phyloP scores from a whole-genome alignment of 30 jellyfish, hydroid and myxozoan species.

The Aurelia aurita complex sp. Pacific region DNA sequence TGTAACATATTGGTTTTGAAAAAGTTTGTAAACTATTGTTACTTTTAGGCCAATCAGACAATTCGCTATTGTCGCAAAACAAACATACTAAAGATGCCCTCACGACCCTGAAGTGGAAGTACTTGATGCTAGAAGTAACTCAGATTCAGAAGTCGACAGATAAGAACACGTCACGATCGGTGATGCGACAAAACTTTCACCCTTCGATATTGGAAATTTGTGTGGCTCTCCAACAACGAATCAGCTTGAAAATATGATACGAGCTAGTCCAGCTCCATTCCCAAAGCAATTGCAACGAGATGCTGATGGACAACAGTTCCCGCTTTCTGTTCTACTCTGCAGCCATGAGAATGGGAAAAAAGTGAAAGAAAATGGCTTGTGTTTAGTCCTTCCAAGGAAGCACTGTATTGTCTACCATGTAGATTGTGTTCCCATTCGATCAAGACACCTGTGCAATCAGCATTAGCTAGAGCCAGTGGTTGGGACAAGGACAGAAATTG shows the following conservation, averaged over 20 bases:
- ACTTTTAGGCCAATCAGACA: no score
- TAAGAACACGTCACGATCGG: no score
- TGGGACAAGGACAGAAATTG: no score
- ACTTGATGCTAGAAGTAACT: no score
- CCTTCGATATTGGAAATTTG: conserved; percentile 40
- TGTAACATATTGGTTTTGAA: no score
- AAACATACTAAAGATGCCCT: no score
- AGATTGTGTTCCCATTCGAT: conserved; percentile 25
- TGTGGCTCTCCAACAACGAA: conserved; percentile 21
- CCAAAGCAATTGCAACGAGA: conserved; percentile 52
- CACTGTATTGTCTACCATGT: background rate
- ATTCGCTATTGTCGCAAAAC: no score
- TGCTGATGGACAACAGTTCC: conserved; percentile 26
- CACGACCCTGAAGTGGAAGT: no score
- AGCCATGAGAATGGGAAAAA: conserved; percentile 9
- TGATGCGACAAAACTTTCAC: conserved; percentile 2
- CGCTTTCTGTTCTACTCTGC: conserved; percentile 29
- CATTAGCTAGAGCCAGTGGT: conserved; percentile 22
- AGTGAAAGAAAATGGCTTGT: background rate
- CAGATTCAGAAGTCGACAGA: no score
- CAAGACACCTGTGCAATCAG: conserved; percentile 40
- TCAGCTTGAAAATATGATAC: conserved; percentile 18
- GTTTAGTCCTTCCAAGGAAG: no score
- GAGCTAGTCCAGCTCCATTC: conserved; percentile 47
- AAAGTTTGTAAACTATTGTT: no score